A percentile compares a stretch with the other conserved stretches of the same genome.
These are phyloP conservation scores for Phymatocera aterrima DNA, from an alignment of 2,888 invertebrate species.

Conservation along the genomic window DNA sequence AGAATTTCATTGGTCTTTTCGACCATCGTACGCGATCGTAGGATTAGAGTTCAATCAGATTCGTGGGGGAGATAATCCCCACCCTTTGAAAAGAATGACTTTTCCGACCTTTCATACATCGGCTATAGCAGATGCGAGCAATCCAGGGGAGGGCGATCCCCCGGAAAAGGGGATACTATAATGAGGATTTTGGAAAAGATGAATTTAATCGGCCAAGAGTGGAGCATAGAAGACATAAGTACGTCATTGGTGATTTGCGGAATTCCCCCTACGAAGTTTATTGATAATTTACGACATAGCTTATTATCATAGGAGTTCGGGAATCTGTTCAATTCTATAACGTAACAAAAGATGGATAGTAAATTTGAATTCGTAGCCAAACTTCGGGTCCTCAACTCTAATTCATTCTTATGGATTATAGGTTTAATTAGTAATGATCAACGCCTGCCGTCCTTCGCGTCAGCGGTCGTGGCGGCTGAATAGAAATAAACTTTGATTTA, in stretches of 20 bases:
- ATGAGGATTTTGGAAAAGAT: constrained; percentile 5
- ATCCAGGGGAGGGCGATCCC: background rate
- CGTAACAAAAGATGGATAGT: background rate
- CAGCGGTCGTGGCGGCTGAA: background rate
- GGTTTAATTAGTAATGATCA: constrained; percentile 25
- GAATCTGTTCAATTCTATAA: no score
- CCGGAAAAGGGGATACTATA: background rate
- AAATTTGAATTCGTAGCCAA: background rate
- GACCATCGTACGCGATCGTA: background rate
- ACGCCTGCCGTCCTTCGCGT: background rate
- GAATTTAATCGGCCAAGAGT: background rate
- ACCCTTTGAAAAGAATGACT: background rate
- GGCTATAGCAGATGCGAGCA: background rate
- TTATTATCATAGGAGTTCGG: background rate
- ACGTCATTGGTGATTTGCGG: background rate
- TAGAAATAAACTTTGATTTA: constrained; percentile 26
- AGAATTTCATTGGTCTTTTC: constrained; percentile 2
- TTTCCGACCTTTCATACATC: background rate
- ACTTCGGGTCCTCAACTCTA: background rate
- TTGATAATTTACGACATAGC: background rate
- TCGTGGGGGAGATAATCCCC: background rate
- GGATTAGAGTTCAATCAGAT: constrained; percentile 26
- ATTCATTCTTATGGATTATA: background rate
- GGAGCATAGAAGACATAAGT: background rate
- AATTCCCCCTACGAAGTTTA: background rate